Percentiles rank a stretch among this genome's conserved stretches.
phyloP scores from a whole-genome alignment of 2,888 invertebrate genomes.

The Perdita meconis region DNA sequence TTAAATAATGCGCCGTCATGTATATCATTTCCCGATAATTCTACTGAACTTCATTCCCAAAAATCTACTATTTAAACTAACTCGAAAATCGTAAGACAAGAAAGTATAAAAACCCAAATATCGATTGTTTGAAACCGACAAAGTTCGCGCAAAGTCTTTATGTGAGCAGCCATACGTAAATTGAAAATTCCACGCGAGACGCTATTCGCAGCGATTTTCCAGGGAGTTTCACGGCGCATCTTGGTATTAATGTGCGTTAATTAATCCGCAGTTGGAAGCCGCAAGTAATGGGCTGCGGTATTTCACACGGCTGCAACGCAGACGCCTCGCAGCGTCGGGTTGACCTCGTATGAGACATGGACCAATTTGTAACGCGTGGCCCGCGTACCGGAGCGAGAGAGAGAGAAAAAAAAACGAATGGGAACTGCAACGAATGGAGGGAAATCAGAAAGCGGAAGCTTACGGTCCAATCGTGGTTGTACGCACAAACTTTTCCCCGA shows the following conservation, averaged over 20 bases:
- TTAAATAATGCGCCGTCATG: too few species aligned
- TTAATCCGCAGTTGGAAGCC: conserved; percentile 76
- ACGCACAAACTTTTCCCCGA: conserved; percentile 49
- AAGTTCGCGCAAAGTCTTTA: neutral
- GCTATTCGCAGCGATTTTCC: conserved; percentile 36
- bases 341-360: conserved; percentile 76
- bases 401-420: conserved; percentile 39
- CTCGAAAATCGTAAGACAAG: too few species aligned
- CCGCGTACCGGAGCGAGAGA: conserved; percentile 18
- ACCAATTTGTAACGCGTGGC: conserved; percentile 78
- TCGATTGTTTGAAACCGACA: neutral
- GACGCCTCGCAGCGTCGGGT: conserved; percentile 59
- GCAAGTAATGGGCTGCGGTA: conserved; percentile 78
- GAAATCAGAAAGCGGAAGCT: conserved; percentile 48
- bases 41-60: too few species aligned
- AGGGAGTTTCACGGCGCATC: conserved; percentile 48
- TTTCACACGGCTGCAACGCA: conserved; percentile 68
- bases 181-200: conserved; percentile 8
- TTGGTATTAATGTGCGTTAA: conserved; percentile 75
- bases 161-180: neutral
- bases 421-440: conserved; percentile 41
- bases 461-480: conserved; percentile 48
- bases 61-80: too few species aligned
- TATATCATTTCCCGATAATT: too few species aligned
- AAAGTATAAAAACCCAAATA: neutral